Conservation (phyloP, 2,113 vertebrate genomes). For the Dipodomys spectabilis region DNA sequence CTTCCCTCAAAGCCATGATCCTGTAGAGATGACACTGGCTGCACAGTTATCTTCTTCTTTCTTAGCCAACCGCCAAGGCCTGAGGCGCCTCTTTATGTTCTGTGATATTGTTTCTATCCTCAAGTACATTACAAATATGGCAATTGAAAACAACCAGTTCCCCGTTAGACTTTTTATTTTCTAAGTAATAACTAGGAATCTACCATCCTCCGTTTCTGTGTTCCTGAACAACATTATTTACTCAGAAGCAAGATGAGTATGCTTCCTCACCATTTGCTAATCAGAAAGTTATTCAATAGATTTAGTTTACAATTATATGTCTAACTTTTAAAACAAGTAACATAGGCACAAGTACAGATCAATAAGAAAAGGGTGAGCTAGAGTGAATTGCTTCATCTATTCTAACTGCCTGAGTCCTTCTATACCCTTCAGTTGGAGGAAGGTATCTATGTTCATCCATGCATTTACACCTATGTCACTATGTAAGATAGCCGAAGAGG, state of each 20-base stretch:
- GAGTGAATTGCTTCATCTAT: neutral
- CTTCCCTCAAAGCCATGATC: neutral
- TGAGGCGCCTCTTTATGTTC: constrained; percentile 1
- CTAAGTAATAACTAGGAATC: neutral
- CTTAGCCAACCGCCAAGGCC: neutral
- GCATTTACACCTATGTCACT: neutral
- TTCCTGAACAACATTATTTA: neutral
- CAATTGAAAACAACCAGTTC: constrained; percentile 22
- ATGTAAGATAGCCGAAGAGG: no score
- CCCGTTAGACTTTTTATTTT: constrained; percentile 62
- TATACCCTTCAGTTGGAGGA: neutral
- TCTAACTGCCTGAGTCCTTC: neutral
- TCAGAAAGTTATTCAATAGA: neutral
- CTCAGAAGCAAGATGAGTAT: neutral
- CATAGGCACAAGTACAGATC: neutral
- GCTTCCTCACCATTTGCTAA: neutral
- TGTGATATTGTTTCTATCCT: neutral
- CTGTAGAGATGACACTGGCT: neutral
- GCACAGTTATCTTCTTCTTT: neutral
- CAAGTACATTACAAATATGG: neutral
- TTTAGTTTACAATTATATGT: neutral
- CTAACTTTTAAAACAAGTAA: constrained; percentile 23
- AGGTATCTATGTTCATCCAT: neutral
- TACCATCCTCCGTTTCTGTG: neutral
- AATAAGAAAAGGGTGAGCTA: neutral